These are phyloP conservation scores for Sander lucioperca DNA, from an alignment of 2,113 vertebrate species.

Conservation along the genomic window DNA sequence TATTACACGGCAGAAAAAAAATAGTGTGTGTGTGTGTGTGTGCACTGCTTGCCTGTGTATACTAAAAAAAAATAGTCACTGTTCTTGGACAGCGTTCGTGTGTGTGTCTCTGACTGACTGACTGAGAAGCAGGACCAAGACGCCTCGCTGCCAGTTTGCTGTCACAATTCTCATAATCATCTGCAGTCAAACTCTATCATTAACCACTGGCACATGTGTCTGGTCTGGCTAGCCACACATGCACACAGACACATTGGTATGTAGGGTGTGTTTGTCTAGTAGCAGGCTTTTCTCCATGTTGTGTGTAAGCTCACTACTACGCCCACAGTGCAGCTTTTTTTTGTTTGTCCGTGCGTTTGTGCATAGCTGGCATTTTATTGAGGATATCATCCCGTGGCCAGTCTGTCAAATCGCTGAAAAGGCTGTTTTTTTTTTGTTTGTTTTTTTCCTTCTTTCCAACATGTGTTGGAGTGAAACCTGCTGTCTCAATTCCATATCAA, in stretches of 20 bases:
- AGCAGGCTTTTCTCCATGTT: constrained; percentile 21
- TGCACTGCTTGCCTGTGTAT: no score
- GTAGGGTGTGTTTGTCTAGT: constrained; percentile 55
- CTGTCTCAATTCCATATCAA: constrained; percentile 37
- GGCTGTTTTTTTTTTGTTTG: constrained; percentile 33
- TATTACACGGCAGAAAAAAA: constrained; percentile 14
- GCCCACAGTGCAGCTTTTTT: constrained; percentile 39
- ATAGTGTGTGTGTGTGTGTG: no score
- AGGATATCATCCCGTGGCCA: constrained; percentile 43
- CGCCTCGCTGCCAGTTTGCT: constrained; percentile 12
- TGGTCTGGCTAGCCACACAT: constrained; percentile 31
- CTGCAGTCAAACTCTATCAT: constrained; percentile 53
- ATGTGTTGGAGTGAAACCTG: constrained; percentile 56
- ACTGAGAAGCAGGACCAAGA: constrained; percentile 10
- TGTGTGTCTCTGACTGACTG: constrained; percentile 28
- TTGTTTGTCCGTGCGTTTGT: constrained; percentile 51
- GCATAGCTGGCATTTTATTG: constrained; percentile 59
- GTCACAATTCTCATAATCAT: constrained; percentile 52
- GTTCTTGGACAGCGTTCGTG: constrained; percentile 29
- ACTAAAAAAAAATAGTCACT: constrained; percentile 9
- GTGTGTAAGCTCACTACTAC: constrained; percentile 12
- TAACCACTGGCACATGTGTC: constrained; percentile 53
- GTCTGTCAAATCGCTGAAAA: constrained; percentile 63
- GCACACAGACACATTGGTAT: constrained; percentile 43
- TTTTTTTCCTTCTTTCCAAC: constrained; percentile 6